phyloP scores from a whole-genome alignment of 2,888 invertebrate species.

The Tachina lurida region DNA sequence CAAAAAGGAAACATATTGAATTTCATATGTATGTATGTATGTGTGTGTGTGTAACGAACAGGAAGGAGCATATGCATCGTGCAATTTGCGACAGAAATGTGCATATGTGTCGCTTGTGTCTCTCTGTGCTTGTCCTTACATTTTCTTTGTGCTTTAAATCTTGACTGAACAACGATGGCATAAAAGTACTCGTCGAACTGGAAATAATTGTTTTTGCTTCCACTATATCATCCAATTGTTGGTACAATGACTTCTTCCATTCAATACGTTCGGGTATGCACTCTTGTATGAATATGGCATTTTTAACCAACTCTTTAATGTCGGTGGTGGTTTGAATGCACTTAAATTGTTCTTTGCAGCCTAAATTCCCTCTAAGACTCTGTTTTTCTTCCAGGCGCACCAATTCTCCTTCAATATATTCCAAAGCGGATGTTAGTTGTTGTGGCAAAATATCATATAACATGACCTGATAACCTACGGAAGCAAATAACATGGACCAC shows the following conservation, averaged over 20 bases:
- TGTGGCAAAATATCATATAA: slow-evolving; percentile 92
- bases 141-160: slow-evolving; percentile 88
- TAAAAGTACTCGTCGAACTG: slow-evolving; percentile 96
- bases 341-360: slow-evolving; percentile 88
- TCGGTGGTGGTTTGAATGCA: slow-evolving; percentile 89
- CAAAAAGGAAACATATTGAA: slow-evolving; percentile 43
- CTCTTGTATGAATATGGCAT: slow-evolving; percentile 93
- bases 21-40: slow-evolving; percentile 1
- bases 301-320: slow-evolving; percentile 88
- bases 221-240: slow-evolving; percentile 89
- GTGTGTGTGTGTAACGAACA: background rate
- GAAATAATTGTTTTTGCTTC: slow-evolving; percentile 91
- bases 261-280: slow-evolving; percentile 95
- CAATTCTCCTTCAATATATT: slow-evolving; percentile 89
- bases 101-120: background rate
- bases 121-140: slow-evolving; percentile 79
- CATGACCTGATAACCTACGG: slow-evolving; percentile 94
- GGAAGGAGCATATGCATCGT: slow-evolving; percentile 9
- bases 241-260: slow-evolving; percentile 91
- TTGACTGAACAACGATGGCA: slow-evolving; percentile 94
- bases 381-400: slow-evolving; percentile 87
- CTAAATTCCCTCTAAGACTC: slow-evolving; percentile 89
- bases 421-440: slow-evolving; percentile 89
- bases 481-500: slow-evolving; percentile 98
- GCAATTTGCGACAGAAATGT: background rate